Base-by-base conservation (phyloP, 2,797 vertebrate species). In the Sciaenops ocellatus region DNA sequence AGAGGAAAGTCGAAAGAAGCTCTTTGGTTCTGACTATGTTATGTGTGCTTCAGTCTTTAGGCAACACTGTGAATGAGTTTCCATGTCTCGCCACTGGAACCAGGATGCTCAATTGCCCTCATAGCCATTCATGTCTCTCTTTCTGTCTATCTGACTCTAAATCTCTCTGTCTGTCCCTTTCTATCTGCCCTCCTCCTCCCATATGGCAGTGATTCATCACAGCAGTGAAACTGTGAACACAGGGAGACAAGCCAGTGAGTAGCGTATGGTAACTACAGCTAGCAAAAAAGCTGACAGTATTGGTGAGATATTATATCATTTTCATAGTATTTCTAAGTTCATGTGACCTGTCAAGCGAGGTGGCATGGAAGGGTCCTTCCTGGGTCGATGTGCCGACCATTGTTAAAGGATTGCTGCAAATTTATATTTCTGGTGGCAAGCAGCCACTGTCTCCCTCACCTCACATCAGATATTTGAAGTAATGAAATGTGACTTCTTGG, bases 181-280 rank as follows among this genome's bases (percentile, higher is more conserved):
- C 28, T 22, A 26, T 18, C 48, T 20, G 3, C 24, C 51, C 47
- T 11, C n/a, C 60, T 70, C 41, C 59, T 73, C 57, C 62, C 66
- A 41, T 79, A 72, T 71, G 64, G 61, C 69, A 52, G 79, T 78
- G 80, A 89, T 84, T 88, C 69, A 88, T 89, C 85, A 73, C 72
- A 56, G 82, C 47, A 65, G 12, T 79, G 73, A 72, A 78, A 57
- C 51, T 84, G 76, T 81, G 73, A 88, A 80, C 75, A 76, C 64
- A 77, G 63, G 30, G 26, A 88, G 67, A 75, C 24, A 46, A 62
- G 79, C 57, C 61, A 70, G 57, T 34, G 73, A 60, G 54, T 41
- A 76, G 56, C 47, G n/a, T 68, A 78, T 65, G 79, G 38, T 73
- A 69, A 65, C 81, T 63, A 47, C 79, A 69, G 69, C 59, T 70